Conservation (phyloP, 2,888 invertebrate species). For the Gnatocerus cornutus region DNA sequence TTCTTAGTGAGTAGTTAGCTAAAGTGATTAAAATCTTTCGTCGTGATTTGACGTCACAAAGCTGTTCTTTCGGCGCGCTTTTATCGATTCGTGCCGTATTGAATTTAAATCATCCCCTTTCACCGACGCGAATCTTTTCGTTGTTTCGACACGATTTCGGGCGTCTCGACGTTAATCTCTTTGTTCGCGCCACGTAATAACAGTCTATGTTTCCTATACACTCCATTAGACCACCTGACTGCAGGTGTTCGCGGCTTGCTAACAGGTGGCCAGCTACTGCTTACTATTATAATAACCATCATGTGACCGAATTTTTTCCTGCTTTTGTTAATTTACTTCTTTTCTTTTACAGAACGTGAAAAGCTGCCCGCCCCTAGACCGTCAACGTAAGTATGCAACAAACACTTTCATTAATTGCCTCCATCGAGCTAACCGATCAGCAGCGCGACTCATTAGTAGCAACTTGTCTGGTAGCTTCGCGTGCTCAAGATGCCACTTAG, state of each 20-base stretch:
- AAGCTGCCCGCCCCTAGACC: constrained; percentile 68
- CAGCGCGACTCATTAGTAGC: constrained; percentile 43
- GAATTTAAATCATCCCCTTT: constrained; percentile 9
- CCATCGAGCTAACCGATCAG: constrained; percentile 27
- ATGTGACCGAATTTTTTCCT: constrained; percentile 10
- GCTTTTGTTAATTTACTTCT: constrained; percentile 11
- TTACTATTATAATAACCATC: constrained; percentile 26
- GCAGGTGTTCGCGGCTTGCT: constrained; percentile 60
- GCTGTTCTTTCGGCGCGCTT: constrained; percentile 3
- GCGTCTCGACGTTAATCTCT: constrained; percentile 45
- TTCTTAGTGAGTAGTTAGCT: neutral
- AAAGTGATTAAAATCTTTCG: neutral
- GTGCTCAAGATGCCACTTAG: constrained; percentile 42
- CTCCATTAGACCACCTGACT: constrained; percentile 59
- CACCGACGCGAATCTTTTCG: constrained; percentile 1
- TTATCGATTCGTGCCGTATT: constrained; percentile 17
- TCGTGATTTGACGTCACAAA: neutral
- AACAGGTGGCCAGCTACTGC: constrained; percentile 51
- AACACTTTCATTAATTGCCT: constrained; percentile 41
- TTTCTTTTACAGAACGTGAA: constrained; percentile 72
- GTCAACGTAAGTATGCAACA: constrained; percentile 72
- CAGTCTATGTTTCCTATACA: constrained; percentile 36
- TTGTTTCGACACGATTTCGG: neutral
- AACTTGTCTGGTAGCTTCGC: constrained; percentile 46
- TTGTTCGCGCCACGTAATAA: constrained; percentile 50